Conservation (phyloP, 2,797 vertebrate genomes). For the Botia kubotai region DNA sequence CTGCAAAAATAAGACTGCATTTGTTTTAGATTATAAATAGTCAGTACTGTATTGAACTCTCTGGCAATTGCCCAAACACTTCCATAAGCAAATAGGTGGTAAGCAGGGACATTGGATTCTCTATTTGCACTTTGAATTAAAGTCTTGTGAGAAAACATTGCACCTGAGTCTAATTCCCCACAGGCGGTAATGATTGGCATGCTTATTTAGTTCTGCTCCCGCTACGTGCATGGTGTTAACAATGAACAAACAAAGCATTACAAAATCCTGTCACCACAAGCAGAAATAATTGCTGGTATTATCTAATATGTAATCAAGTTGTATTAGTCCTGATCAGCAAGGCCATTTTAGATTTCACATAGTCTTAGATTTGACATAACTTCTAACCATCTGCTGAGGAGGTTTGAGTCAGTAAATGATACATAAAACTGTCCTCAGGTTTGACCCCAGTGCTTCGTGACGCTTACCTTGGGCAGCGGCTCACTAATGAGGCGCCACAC, state of each 20-base stretch:
- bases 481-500: constrained; percentile 21
- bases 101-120: constrained; percentile 27
- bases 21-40: constrained; percentile 25
- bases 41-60: constrained; percentile 5
- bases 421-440: background rate
- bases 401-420: constrained; percentile 19
- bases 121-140: constrained; percentile 43
- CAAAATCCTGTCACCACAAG: background rate
- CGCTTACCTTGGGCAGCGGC: constrained; percentile 7
- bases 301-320: background rate
- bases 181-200: constrained; percentile 41
- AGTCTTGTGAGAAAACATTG: constrained; percentile 24
- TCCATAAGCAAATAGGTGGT: constrained; percentile 33
- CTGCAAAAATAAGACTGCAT: constrained; percentile 3
- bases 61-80: background rate
- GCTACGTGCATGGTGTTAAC: constrained; percentile 12
- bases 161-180: constrained; percentile 39
- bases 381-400: constrained; percentile 2
- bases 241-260: constrained; percentile 36
- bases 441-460: background rate
- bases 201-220: constrained; percentile 57
- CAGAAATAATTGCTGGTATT: constrained; percentile 27
- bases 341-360: background rate
- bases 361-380: constrained; percentile 2
- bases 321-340: background rate